Evolutionary conservation across 1,140 invertebrate species (phyloP).

Genomic region (Lepidostoma basale): DNA sequence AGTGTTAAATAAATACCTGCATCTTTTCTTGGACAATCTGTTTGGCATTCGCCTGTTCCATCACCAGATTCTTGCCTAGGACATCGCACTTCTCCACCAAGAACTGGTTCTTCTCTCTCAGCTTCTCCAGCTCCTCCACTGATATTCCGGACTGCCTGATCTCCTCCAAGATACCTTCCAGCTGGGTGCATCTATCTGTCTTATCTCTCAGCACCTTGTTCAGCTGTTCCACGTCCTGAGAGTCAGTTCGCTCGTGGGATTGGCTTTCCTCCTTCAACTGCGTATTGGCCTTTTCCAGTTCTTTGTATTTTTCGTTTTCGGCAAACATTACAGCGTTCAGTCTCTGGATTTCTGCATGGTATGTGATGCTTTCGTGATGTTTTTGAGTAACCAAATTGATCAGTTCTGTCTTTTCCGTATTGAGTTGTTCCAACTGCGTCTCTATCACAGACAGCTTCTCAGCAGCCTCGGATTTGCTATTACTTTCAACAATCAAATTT

Average conservation of each 20-base stretch:
- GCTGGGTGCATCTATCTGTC: constrained; percentile 52
- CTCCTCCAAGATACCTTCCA: constrained; percentile 46
- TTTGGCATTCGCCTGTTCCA: constrained; percentile 62
- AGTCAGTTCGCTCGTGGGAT: not conserved
- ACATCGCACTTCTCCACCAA: constrained; percentile 66
- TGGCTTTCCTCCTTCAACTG: constrained; percentile 50
- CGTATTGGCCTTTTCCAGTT: constrained; percentile 60
- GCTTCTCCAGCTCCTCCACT: constrained; percentile 50
- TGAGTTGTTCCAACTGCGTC: constrained; percentile 53
- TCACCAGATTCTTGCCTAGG: constrained; percentile 63
- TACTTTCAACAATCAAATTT: constrained; percentile 34
- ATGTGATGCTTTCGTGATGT: constrained; percentile 81
- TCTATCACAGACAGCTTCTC: constrained; percentile 49
- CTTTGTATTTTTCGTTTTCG: constrained; percentile 53
- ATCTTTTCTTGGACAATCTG: constrained; percentile 61
- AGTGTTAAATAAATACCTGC: constrained; percentile 51
- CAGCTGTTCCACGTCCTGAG: not conserved
- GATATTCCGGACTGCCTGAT: constrained; percentile 28
- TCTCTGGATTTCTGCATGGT: constrained; percentile 82
- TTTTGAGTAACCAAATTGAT: constrained; percentile 77
- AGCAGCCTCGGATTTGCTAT: constrained; percentile 48
- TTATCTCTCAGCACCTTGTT: constrained; percentile 56
- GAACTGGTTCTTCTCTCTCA: constrained; percentile 56
- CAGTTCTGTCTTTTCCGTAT: constrained; percentile 74
- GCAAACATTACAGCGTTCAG: constrained; percentile 64